A percentile compares a stretch with the other conserved stretches of the same genome.
Conservation (phyloP, 2,888 invertebrate species). For the Nipponacmea schrenckii region DNA sequence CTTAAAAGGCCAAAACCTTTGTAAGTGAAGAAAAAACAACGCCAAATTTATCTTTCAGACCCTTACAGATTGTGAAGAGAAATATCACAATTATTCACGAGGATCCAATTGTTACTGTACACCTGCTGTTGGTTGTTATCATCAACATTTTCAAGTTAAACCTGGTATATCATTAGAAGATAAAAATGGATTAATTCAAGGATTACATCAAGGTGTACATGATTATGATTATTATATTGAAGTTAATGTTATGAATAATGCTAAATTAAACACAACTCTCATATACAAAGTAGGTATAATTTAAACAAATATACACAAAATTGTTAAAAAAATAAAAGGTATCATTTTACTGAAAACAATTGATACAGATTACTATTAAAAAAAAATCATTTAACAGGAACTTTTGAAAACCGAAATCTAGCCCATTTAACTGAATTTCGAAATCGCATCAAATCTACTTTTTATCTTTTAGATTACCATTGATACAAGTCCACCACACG, state of each 20-base stretch:
- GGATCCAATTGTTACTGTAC: slow-evolving; percentile 46
- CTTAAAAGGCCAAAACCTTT: too few relatives aligned
- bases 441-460: too few relatives aligned
- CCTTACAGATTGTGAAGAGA: slow-evolving; percentile 27
- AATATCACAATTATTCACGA: slow-evolving; percentile 28
- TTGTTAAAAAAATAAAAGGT: too few relatives aligned
- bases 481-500: slow-evolving; percentile 46
- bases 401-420: too few relatives aligned
- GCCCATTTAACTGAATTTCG: too few relatives aligned
- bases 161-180: slow-evolving; percentile 21
- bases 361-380: too few relatives aligned
- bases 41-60: slow-evolving; percentile 27
- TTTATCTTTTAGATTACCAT: slow-evolving; percentile 42
- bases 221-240: slow-evolving; percentile 46
- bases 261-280: slow-evolving; percentile 33
- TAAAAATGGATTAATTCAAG: slow-evolving; percentile 29
- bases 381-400: too few relatives aligned
- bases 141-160: slow-evolving; percentile 40
- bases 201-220: slow-evolving; percentile 36
- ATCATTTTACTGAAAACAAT: too few relatives aligned
- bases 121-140: slow-evolving; percentile 40
- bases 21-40: too few relatives aligned
- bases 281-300: slow-evolving; percentile 32
- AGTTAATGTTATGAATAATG: slow-evolving; percentile 43
- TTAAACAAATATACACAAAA: neutral